phyloP scores from a whole-genome alignment of 2,797 vertebrate species.

The Knipowitschia caucasica region DNA sequence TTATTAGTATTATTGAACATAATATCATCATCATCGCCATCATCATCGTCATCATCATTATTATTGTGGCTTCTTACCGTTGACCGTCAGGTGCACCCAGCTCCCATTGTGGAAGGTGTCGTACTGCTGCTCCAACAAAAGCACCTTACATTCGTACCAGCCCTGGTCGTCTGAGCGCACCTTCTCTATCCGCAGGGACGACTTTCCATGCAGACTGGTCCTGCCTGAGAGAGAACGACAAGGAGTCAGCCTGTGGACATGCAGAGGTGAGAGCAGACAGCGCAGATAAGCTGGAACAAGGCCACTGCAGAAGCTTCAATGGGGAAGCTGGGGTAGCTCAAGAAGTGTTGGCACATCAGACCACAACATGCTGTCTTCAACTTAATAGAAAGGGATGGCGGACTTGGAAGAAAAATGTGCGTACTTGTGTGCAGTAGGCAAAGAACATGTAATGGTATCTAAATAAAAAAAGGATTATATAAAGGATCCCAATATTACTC shows the following conservation, averaged over 20 bases:
- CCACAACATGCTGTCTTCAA: too few relatives aligned
- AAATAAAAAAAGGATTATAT: too few relatives aligned
- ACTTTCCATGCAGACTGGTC: constrained; percentile 92
- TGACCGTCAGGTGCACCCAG: constrained; percentile 97
- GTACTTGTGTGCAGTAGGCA: too few relatives aligned
- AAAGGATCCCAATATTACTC: too few relatives aligned
- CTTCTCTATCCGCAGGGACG: constrained; percentile 91
- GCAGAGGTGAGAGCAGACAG: constrained; percentile 13
- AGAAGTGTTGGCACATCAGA: too few relatives aligned
- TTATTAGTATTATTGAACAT: too few relatives aligned
- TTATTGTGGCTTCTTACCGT: constrained; percentile 76
- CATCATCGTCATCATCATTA: too few relatives aligned
- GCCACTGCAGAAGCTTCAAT: constrained; percentile 19
- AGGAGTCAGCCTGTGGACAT: constrained; percentile 21
- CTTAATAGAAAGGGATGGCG: too few relatives aligned
- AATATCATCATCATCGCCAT: too few relatives aligned
- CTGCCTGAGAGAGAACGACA: constrained; percentile 74
- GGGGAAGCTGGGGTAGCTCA: too few relatives aligned
- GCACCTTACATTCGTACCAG: constrained; percentile 98
- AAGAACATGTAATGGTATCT: too few relatives aligned
- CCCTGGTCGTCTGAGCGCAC: constrained; percentile 96
- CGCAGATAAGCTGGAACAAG: constrained; percentile 27
- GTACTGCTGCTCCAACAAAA: constrained; percentile 97
- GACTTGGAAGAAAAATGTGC: too few relatives aligned
- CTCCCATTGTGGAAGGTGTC: constrained; percentile 98